These are phyloP conservation scores for Brevimyrus niger DNA, from an alignment of 2,113 vertebrate genomes.

Conservation along the genomic window DNA sequence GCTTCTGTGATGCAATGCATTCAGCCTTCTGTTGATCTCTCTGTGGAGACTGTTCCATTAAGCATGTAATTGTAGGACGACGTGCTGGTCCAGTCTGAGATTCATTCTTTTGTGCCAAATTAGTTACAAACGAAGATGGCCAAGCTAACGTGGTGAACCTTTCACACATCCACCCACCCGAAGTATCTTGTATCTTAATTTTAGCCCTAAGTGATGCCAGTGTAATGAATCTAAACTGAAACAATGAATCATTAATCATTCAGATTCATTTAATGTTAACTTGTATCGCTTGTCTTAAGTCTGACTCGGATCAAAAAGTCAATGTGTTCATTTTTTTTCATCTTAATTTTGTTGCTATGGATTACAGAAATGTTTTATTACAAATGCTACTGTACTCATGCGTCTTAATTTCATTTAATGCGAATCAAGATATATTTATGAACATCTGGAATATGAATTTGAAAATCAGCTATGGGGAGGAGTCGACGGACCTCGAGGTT, in stretches of 20 bases:
- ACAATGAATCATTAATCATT: background rate
- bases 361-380: background rate
- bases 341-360: background rate
- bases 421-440: background rate
- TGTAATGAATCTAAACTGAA: background rate
- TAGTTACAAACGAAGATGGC: background rate
- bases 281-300: background rate
- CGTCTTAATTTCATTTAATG: background rate
- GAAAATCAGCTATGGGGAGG: background rate
- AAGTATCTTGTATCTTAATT: background rate
- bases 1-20: background rate
- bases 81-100: background rate
- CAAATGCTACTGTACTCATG: background rate
- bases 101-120: background rate
- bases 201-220: background rate
- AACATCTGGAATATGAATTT: background rate
- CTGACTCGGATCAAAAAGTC: background rate
- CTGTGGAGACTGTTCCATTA: background rate
- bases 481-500: background rate
- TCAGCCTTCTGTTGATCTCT: background rate
- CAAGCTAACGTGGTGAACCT: background rate
- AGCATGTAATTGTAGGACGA: background rate
- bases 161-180: background rate
- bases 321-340: background rate
- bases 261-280: background rate